Base-by-base conservation (phyloP, 2,113 vertebrate genomes). In the Gymnarchus niloticus region DNA sequence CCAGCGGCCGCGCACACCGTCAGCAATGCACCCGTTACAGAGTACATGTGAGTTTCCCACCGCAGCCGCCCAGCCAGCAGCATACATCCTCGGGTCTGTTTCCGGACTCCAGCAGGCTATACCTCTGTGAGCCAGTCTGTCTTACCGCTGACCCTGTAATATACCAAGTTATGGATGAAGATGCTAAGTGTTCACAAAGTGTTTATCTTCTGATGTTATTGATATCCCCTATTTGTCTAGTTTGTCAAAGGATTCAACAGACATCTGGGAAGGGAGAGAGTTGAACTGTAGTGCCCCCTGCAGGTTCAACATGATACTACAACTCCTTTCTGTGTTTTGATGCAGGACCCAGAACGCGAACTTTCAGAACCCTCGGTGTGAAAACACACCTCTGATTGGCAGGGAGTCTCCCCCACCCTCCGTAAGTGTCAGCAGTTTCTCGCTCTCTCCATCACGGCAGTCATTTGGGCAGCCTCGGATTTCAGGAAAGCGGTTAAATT, bases 361-460 rank as follows among this genome's bases (percentile, higher is more conserved):
- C 92, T 98, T 98, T 95, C 97, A 99, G 96, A 98, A 96, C 88
- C 97, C 97, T 86, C 96, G 97, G 92, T 99, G 97, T 93, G 97
- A 99, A 96, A 99, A 98, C 93, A 99, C 97, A 88, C 97, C 97
- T 86, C 94, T 99, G 96, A 98, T 99, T 94, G 97, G 97, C 93
- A 96, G 97, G 88, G 97, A 99, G 94, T 99, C 97, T 93, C 97
- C 97, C 91, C 97, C 97, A 90, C 97, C 97, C 93, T 98, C 97
- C 95, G 97, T 99, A 97, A 99, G 97, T 98, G 91, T 92, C 91
- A 91, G 88, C 91, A 91, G 93, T 84, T 93, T 91, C 90, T 91
- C 33, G 52, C 69, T 37, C 21, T 12, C 19, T 56, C 54, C 81
- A 59, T 87, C 90, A 88, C 89, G 89, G 87, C 86, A 46, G 86